A percentile compares a stretch with the other conserved stretches of the same genome.
These are phyloP conservation scores for Ceratina australensis DNA, from an alignment of 1,140 invertebrate species.

Conservation along the genomic window DNA sequence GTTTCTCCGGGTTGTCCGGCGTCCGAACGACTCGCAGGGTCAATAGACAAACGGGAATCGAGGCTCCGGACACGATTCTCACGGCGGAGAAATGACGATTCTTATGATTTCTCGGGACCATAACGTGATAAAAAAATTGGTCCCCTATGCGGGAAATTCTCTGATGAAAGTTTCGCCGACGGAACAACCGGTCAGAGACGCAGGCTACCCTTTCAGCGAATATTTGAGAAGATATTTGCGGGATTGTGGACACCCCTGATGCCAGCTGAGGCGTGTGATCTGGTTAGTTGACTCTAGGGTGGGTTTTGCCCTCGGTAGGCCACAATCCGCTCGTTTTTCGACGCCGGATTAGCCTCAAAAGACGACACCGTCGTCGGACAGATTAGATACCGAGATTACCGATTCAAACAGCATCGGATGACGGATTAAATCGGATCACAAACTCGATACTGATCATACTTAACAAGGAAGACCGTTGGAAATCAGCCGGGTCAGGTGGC, in stretches of 20 bases:
- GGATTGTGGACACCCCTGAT: constrained; percentile 73
- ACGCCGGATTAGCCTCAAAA: constrained; percentile 67
- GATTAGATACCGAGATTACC: constrained; percentile 39
- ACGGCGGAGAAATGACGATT: neutral
- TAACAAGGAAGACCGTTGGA: neutral
- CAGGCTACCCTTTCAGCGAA: constrained; percentile 18
- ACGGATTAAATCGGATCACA: constrained; percentile 26
- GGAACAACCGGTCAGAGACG: constrained; percentile 3
- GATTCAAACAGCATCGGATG: constrained; percentile 33
- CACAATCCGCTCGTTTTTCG: constrained; percentile 71
- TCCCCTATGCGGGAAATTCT: neutral
- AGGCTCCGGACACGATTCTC: neutral
- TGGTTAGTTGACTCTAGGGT: constrained; percentile 75
- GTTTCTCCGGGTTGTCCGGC: fast-evolving
- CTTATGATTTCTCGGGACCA: neutral
- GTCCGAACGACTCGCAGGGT: no score
- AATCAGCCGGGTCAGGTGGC: neutral
- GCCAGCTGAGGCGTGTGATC: constrained; percentile 73
- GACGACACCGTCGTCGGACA: constrained; percentile 32
- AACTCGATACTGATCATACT: constrained; percentile 24
- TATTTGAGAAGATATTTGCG: constrained; percentile 54
- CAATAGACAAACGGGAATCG: neutral
- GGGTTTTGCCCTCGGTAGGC: constrained; percentile 69
- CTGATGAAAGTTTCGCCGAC: neutral
- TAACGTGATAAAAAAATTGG: neutral